A percentile compares a stretch with the other conserved stretches of the same genome.
phyloP scores from a whole-genome alignment of 2,888 invertebrate species.

The Petrolisthes cinctipes region DNA sequence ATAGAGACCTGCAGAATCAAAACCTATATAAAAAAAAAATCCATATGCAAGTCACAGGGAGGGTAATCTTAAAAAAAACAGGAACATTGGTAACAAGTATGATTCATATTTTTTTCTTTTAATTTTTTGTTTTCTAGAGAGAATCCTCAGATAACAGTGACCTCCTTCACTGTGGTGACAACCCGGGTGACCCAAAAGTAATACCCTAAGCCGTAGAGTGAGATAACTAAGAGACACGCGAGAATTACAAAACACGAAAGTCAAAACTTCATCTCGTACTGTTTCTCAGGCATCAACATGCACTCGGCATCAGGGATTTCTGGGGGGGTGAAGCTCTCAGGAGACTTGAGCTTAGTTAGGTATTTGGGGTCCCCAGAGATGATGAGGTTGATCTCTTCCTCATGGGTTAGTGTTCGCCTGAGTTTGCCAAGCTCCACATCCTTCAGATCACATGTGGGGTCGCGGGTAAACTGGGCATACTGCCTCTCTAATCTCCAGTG shows the following conservation, averaged over 20 bases:
- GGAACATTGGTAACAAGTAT: too few species aligned
- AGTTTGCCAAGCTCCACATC: constrained; percentile 50
- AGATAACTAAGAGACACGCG: constrained; percentile 47
- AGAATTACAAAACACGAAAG: constrained; percentile 43
- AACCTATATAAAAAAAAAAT: too few species aligned
- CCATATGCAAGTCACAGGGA: too few species aligned
- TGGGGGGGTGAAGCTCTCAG: constrained; percentile 58
- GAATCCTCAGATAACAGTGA: background rate
- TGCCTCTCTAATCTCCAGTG: constrained; percentile 48
- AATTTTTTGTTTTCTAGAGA: too few species aligned
- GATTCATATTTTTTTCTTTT: too few species aligned
- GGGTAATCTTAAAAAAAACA: too few species aligned
- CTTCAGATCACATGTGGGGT: constrained; percentile 53
- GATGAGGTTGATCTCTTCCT: constrained; percentile 65
- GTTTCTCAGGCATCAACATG: constrained; percentile 59
- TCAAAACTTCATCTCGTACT: constrained; percentile 66
- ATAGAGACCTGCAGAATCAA: too few species aligned
- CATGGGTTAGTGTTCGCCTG: constrained; percentile 62
- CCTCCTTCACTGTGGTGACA: background rate
- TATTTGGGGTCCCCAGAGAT: constrained; percentile 61
- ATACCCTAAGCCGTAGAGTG: constrained; percentile 51
- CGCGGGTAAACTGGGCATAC: constrained; percentile 49
- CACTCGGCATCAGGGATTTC: constrained; percentile 53
- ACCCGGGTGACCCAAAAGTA: constrained; percentile 51
- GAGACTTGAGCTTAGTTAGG: constrained; percentile 58